Base-by-base conservation (phyloP, 2,888 invertebrate genomes). In the Entomobrya multifasciata region DNA sequence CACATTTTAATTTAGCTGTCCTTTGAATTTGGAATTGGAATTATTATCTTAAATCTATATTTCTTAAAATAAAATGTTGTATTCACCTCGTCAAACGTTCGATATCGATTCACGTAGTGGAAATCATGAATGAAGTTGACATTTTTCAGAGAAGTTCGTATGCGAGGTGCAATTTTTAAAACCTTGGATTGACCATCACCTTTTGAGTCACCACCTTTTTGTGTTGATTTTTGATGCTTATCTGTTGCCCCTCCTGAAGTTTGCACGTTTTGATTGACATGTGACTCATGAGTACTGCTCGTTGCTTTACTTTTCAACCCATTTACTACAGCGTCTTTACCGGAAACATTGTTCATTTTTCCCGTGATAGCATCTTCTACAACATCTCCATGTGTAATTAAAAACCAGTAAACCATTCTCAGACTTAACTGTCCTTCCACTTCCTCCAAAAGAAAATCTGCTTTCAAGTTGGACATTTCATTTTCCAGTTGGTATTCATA, bases 71-170 rank as follows among this genome's bases (percentile, higher is more conserved):
- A n/a, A n/a, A n/a, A 62, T 17, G n/a, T 17, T 52, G 4, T 52
- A 4, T 52, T 70, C 52, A 91, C 91, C 90, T 91, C 91, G 82
- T 91, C 90, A 86, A 90, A 91, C 5, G 90, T 89, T 44, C 91
- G 82, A 70, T 90, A 88, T 57, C 88, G 88, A 67, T 90, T 91
- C 11, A 90, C 90, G 77, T 80, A 91, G 78, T 90, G 91, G 76
- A 91, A 91, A 27, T 90, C 90, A 77, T 91, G 91, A 83, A 90
- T 88, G 27, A 87, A 47, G 62, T 89, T 90, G 10, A 87, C 67
- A 49, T 67, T 67, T 62, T 89, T 90, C 17, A 87, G 67, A 30
- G 77, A 76, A 5, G 91, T 91, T 3, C 90, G 52, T 25, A 90
- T 90, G n/a, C 90, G 79, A 3, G 91, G 90, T 36, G 87, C 88